A percentile compares a stretch with the other conserved stretches of the same genome.
Evolutionary conservation across 2,113 vertebrate species (phyloP).

Genomic region (Coreoperca whiteheadi): DNA sequence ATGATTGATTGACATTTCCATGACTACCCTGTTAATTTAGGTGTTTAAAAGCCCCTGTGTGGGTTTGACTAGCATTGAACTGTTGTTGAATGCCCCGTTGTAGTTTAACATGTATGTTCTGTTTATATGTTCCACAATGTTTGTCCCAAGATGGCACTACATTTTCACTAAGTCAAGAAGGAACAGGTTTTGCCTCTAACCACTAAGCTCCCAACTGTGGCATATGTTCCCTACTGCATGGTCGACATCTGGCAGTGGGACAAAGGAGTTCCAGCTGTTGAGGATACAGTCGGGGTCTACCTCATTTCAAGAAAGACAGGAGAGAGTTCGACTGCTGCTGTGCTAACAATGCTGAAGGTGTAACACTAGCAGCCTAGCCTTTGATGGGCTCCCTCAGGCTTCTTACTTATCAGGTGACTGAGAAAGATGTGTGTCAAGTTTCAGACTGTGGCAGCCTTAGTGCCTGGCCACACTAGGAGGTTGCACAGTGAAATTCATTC

Average conservation of each 20-base stretch:
- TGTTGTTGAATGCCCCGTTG: not conserved
- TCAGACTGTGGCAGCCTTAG: not conserved
- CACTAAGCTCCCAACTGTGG: not conserved
- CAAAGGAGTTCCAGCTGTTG: not conserved
- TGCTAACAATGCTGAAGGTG: conserved; percentile 1
- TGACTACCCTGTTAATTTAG: not conserved
- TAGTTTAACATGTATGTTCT: not conserved
- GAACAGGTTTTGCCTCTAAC: not conserved
- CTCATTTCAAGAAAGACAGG: not conserved
- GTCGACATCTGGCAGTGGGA: not conserved
- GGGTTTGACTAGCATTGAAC: not conserved
- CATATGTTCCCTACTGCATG: not conserved
- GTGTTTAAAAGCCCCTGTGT: not conserved
- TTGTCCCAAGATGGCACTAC: not conserved
- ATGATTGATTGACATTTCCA: conserved; percentile 11
- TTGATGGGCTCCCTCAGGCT: conserved; percentile 8
- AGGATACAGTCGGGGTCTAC: not conserved
- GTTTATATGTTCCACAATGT: not conserved
- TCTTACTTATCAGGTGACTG: not conserved
- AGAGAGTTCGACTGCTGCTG: not conserved
- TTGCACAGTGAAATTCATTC: not conserved
- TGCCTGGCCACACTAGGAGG: not conserved
- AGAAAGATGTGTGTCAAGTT: not conserved
- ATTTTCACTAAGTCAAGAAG: not conserved
- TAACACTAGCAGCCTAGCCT: not conserved